Evolutionary conservation across 2,888 invertebrate species (phyloP), one percentile per base, ranked within the genome.

Genomic region (Lasioglossum vierecki): DNA sequence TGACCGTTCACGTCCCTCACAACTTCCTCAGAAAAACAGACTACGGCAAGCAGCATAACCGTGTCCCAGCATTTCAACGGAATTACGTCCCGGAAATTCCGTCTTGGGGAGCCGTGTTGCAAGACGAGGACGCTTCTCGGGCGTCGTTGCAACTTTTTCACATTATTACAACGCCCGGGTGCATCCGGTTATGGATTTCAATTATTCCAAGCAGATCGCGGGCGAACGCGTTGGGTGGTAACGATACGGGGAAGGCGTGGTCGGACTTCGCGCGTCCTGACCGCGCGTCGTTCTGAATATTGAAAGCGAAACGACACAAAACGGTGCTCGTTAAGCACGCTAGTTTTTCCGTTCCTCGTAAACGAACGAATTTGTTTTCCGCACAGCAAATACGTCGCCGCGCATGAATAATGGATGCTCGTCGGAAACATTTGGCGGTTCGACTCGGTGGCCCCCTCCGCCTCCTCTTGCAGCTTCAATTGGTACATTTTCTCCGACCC

Each of bases 401-500:
- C 15, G 82, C 78, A 91, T 92, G 92, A 91, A 92, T 92, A 92
- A 91, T 91, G 88, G 83, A 91, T 86, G 35, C 22, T 77, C 68
- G 72, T 76, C 85, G 77, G 85, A 81, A 87, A 88, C 87, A 89
- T 90, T 91, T 80, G 85, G 76, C 73, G 80, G 85, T 83, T 80
- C 79, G 77, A 75, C 79, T 75, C 84, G 74, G 57, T 73, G 72
- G 30, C 57, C 57, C 57, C 39, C 72, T 11, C 4, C 39, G 6
- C 30, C 2, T 18, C 30, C 66, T 6, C 8, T 1, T 18, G 8
- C 30, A 2, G 15, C 66, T 2, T 4, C 66, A 35, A 35, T 66
- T 35, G 66, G 35, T 9, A 63, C 39, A 70, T 39, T 39, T 39
- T 41, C 39, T 39, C 9, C 39, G 9, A 3, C 35, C 4, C 9